Conservation (phyloP, 2,888 invertebrate species). For the Cybosia mesomella region DNA sequence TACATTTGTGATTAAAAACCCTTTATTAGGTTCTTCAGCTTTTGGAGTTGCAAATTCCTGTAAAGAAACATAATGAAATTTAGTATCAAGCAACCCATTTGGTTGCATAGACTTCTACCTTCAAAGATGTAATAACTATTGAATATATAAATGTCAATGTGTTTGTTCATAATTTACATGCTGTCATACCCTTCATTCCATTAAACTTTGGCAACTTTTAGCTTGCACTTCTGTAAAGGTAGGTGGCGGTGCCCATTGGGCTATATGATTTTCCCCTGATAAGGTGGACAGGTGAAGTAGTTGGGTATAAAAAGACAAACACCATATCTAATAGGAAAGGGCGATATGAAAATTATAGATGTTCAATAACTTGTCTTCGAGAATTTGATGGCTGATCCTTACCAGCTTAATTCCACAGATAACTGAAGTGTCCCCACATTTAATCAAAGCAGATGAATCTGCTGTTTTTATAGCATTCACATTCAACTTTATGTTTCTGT, state of each 20-base stretch:
- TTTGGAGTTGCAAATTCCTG: constrained; percentile 93
- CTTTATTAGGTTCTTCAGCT: constrained; percentile 90
- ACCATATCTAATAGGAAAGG: background rate
- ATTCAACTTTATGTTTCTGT: constrained; percentile 87
- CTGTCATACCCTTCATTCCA: too few relatives aligned
- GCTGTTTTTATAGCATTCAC: constrained; percentile 82
- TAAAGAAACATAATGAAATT: constrained; percentile 43
- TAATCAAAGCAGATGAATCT: constrained; percentile 92
- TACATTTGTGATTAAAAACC: constrained; percentile 93
- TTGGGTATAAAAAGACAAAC: too few relatives aligned
- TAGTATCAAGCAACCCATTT: background rate
- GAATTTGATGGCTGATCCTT: constrained; percentile 57
- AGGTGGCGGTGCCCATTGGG: too few relatives aligned
- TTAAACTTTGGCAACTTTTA: too few relatives aligned
- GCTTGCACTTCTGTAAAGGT: too few relatives aligned
- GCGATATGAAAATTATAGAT: background rate
- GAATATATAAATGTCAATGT: too few relatives aligned
- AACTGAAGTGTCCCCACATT: constrained; percentile 94
- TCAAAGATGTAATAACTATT: background rate
- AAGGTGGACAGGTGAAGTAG: too few relatives aligned
- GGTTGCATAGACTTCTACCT: background rate
- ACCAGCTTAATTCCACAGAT: constrained; percentile 95
- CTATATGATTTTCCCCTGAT: too few relatives aligned
- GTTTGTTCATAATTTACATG: too few relatives aligned
- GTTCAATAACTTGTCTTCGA: background rate